Evolutionary conservation across 2,113 vertebrate genomes (phyloP).

Genomic region (Lates calcarifer): DNA sequence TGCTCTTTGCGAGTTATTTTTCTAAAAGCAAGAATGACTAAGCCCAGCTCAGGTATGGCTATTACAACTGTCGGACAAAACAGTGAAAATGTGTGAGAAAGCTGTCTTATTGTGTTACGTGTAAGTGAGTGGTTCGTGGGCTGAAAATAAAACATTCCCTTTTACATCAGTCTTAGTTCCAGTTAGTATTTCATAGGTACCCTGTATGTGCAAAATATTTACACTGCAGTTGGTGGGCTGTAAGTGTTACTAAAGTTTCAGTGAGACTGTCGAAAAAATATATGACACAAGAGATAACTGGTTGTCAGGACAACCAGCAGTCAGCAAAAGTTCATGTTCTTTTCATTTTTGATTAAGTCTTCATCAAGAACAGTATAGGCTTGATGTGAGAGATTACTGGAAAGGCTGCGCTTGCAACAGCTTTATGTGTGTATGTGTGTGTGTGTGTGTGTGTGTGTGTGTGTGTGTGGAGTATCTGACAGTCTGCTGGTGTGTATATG

Average conservation of each 20-base stretch:
- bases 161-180: neutral
- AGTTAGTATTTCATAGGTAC: neutral
- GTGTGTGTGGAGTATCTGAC: slow-evolving; percentile 16
- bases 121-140: too few species aligned
- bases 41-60: too few species aligned
- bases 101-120: too few species aligned
- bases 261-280: neutral
- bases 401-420: slow-evolving; percentile 43
- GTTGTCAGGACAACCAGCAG: neutral
- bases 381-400: slow-evolving; percentile 59
- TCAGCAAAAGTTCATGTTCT: slow-evolving; percentile 48
- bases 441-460: slow-evolving; percentile 23
- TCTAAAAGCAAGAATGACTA: too few species aligned
- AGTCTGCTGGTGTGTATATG: neutral
- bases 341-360: slow-evolving; percentile 55
- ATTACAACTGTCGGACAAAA: too few species aligned
- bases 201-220: neutral
- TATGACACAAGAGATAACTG: slow-evolving; percentile 27
- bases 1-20: too few species aligned
- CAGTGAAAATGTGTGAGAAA: too few species aligned
- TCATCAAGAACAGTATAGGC: slow-evolving; percentile 38
- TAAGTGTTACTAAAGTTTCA: neutral
- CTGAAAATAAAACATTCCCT: too few species aligned
- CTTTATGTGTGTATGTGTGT: slow-evolving; percentile 22
- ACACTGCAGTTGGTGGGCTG: neutral